Evolutionary conservation across 64 coral and sea anemone genomes (phyloP).

Genomic region (Dendrophyllia cribrosa): DNA sequence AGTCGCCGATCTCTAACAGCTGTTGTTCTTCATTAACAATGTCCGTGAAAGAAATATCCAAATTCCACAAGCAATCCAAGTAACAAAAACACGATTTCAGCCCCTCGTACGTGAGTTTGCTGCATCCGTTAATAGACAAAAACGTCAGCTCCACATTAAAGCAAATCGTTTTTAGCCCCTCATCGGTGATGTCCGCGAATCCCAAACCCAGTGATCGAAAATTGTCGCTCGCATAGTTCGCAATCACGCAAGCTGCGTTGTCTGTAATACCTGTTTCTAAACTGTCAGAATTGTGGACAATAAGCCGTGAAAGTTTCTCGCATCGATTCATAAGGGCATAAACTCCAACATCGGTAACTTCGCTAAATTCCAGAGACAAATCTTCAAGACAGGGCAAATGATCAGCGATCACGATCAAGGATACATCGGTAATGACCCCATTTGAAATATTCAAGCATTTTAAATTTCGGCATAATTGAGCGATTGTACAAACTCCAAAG

Average conservation of each 20-base stretch:
- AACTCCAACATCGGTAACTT: slow-evolving; percentile 87
- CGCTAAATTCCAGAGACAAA: slow-evolving; percentile 89
- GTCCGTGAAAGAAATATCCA: slow-evolving; percentile 96
- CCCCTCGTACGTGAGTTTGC: slow-evolving; percentile 83
- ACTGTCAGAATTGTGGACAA: slow-evolving; percentile 84
- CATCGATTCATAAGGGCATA: slow-evolving; percentile 84
- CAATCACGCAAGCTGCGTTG: slow-evolving; percentile 84
- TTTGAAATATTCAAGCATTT: slow-evolving; percentile 88
- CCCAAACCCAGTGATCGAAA: slow-evolving; percentile 85
- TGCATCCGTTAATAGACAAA: slow-evolving; percentile 86
- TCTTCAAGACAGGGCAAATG: slow-evolving; percentile 79
- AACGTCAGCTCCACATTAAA: slow-evolving; percentile 80
- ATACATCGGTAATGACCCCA: slow-evolving; percentile 81
- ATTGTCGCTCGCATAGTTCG: slow-evolving; percentile 80
- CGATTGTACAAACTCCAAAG: slow-evolving; percentile 83
- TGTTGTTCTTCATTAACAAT: slow-evolving; percentile 77
- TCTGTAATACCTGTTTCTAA: slow-evolving; percentile 81
- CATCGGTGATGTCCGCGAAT: slow-evolving; percentile 87
- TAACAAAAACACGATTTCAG: slow-evolving; percentile 81
- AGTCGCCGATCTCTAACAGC: slow-evolving; percentile 83
- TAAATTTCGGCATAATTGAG: slow-evolving; percentile 78
- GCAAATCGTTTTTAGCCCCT: slow-evolving; percentile 85
- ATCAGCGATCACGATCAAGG: slow-evolving; percentile 80
- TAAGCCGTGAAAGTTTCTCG: slow-evolving; percentile 74
- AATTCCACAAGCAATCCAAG: slow-evolving; percentile 79